Percentiles rank a stretch among this genome's conserved stretches.
Conservation (phyloP, 2,797 vertebrate species). For the Pelochelys cantorii region DNA sequence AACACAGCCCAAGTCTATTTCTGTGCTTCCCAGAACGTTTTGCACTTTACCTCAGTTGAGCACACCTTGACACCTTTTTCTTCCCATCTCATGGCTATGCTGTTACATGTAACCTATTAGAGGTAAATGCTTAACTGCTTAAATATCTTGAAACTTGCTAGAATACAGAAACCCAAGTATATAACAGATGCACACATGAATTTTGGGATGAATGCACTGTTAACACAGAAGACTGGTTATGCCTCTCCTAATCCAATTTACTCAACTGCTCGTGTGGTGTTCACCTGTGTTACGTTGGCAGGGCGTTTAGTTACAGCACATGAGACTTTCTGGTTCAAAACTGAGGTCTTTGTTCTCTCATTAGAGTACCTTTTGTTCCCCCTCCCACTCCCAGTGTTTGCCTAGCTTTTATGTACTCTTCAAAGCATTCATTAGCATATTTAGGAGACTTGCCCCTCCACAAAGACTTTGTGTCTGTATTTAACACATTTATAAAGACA, state of each 20-base stretch:
- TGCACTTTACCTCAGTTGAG: slow-evolving; percentile 31
- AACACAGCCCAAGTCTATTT: not conserved
- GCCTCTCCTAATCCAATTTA: slow-evolving; percentile 58
- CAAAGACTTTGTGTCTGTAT: not conserved
- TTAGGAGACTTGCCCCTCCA: not conserved
- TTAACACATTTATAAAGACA: slow-evolving; percentile 21
- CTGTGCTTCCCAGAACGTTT: slow-evolving; percentile 16
- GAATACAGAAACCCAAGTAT: slow-evolving; percentile 61
- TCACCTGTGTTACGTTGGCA: slow-evolving; percentile 69
- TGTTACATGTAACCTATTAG: slow-evolving; percentile 48
- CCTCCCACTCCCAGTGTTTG: slow-evolving; percentile 5
- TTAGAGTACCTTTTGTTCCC: not conserved
- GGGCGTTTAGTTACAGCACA: not conserved
- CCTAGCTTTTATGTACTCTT: not conserved
- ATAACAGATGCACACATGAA: slow-evolving; percentile 68
- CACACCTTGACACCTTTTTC: slow-evolving; percentile 22
- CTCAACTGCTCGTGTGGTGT: slow-evolving; percentile 67
- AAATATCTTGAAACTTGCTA: slow-evolving; percentile 71
- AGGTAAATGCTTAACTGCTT: slow-evolving; percentile 43
- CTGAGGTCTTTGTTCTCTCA: slow-evolving; percentile 53
- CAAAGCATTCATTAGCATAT: slow-evolving; percentile 28
- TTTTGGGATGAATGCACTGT: slow-evolving; percentile 35
- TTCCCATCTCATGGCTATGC: slow-evolving; percentile 41
- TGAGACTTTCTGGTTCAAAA: slow-evolving; percentile 50
- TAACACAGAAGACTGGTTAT: slow-evolving; percentile 54